Evolutionary conservation across 2,113 vertebrate species (phyloP), one percentile per base, ranked within the genome.

Genomic region (Zapus hudsonius): DNA sequence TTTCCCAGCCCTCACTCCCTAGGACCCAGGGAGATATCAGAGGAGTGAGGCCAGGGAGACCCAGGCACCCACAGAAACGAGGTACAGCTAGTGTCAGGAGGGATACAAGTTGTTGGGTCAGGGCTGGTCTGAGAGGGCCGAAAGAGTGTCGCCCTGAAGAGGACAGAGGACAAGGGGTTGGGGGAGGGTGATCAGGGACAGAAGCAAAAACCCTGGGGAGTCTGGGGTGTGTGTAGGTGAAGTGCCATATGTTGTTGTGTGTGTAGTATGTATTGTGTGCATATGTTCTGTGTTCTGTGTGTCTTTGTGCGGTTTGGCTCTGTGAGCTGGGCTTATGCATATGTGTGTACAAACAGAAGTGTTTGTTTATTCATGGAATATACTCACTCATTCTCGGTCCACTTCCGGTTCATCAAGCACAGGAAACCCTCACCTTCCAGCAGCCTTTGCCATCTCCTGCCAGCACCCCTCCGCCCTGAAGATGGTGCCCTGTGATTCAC

Each of bases 61-160:
- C 63, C 10, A 47, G 42, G 16, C 36, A 25, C 19, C 20, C 40
- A 4, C 17, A 7, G 78, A 36, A 73, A 66, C 20, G 12, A 31
- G 10, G 2, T 4, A n/a, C 42, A 52, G 4, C 29, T n/a, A 31
- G 61, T 38, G 1, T 22, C 42, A 59, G 0, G 33, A 25, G 44
- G 10, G 1, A 4, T 2, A 17, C 4, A 3, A 3, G 17, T 27
- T 13, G 10, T 5, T 4, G 13, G 17, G 29, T 7, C 10, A 3
- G 29, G n/a, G 7, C 38, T 47, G 55, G 3, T n/a, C 29, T 22
- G 0, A 47, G 57, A 23, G 27, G 13, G 23, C 31, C 22, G 29
- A 10, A 33, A 25, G 2, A 1, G 33, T 1, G 11, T 25, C 17
- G 27, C n/a, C 0, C 23, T 19, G 59, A 27, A 36, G 25, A 12